These are phyloP conservation scores for Motacilla tschutschensis DNA, from an alignment of 2,113 vertebrate genomes.

Conservation along the genomic window DNA sequence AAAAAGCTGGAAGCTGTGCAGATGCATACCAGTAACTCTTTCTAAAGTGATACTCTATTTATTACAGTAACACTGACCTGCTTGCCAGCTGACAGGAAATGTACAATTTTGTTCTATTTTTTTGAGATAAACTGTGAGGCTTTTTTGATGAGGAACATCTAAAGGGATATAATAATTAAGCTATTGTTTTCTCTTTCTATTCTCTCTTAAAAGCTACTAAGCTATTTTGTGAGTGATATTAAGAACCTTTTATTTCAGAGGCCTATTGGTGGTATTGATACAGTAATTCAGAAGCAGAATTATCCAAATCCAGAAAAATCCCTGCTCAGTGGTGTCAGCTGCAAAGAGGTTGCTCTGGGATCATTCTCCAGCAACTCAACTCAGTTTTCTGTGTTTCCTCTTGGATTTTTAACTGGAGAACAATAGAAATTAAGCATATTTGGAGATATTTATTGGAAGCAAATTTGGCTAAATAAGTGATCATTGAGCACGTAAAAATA, in stretches of 20 bases:
- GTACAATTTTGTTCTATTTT: background rate
- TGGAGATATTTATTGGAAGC: background rate
- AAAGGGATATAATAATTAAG: background rate
- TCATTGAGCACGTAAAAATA: background rate
- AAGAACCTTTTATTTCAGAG: background rate
- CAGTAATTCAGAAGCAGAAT: background rate
- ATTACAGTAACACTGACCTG: background rate
- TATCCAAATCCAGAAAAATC: background rate
- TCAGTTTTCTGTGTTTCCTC: background rate
- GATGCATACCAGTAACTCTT: background rate
- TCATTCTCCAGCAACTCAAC: background rate
- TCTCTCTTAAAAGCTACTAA: background rate
- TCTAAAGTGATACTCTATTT: background rate
- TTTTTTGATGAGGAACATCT: background rate
- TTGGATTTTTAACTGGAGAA: background rate
- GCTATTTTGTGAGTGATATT: background rate
- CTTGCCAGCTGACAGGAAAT: background rate
- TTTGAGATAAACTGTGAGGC: background rate
- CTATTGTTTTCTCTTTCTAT: background rate
- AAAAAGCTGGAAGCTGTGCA: background rate
- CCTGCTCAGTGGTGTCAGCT: fast-evolving
- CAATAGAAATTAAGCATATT: background rate
- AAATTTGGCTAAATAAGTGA: background rate
- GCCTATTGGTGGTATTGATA: background rate
- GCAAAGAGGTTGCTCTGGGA: background rate